phyloP scores from a whole-genome alignment of 1,140 invertebrate species.

The Monochamus saltuarius region DNA sequence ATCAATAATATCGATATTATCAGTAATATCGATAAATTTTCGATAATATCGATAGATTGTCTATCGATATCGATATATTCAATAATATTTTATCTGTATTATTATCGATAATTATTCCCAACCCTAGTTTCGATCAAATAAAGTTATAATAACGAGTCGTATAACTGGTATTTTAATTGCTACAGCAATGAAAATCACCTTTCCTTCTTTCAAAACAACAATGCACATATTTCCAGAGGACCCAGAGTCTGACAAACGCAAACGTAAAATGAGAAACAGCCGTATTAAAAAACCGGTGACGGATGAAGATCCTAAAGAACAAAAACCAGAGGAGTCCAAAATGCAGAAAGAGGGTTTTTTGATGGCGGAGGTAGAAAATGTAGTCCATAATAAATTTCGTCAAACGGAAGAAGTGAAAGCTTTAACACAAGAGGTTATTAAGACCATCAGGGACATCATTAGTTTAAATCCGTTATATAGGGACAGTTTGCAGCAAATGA shows the following conservation, averaged over 20 bases:
- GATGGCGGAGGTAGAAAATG: constrained; percentile 95
- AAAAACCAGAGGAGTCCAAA: constrained; percentile 40
- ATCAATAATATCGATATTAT: too few relatives aligned
- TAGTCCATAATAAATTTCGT: constrained; percentile 85
- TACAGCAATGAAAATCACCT: constrained; percentile 58
- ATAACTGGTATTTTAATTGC: constrained; percentile 19
- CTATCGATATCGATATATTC: too few relatives aligned
- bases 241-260: constrained; percentile 55
- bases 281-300: constrained; percentile 22
- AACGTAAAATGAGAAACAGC: constrained; percentile 55
- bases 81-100: too few relatives aligned
- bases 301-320: constrained; percentile 16
- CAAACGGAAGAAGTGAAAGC: constrained; percentile 96
- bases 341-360: constrained; percentile 61
- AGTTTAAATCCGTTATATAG: constrained; percentile 93
- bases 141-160: background rate
- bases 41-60: too few relatives aligned
- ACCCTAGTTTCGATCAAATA: too few relatives aligned
- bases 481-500: constrained; percentile 88
- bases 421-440: constrained; percentile 94
- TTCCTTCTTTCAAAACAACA: constrained; percentile 67
- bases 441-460: constrained; percentile 96
- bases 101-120: too few relatives aligned
- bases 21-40: too few relatives aligned
- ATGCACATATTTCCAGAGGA: constrained; percentile 65